These are phyloP conservation scores for Ahaetulla prasina DNA, from an alignment of 2,113 vertebrate species.

Conservation along the genomic window DNA sequence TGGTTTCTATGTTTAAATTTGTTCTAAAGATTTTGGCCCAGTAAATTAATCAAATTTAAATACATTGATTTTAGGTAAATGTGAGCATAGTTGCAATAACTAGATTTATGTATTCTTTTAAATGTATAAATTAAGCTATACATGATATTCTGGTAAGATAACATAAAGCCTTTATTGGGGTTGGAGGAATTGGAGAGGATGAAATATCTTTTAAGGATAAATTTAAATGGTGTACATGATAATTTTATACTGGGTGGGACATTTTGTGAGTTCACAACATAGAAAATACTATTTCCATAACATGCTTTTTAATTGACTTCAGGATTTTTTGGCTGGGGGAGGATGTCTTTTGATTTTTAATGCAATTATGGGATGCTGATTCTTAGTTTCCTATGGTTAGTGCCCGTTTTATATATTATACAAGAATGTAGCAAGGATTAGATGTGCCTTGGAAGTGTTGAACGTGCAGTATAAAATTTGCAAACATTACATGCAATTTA, in stretches of 20 bases:
- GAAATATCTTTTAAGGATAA: not conserved
- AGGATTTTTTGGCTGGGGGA: not conserved
- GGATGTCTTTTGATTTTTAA: not conserved
- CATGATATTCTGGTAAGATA: not conserved
- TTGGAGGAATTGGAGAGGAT: not conserved
- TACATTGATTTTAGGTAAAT: not conserved
- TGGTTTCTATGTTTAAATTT: not conserved
- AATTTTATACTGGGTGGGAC: not conserved
- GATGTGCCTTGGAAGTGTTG: not conserved
- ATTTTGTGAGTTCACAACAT: not conserved
- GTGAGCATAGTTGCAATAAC: not conserved
- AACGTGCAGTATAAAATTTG: not conserved
- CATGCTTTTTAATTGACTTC: not conserved
- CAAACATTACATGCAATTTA: conserved; percentile 24
- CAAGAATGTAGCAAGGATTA: not conserved
- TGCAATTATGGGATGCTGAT: conserved; percentile 4
- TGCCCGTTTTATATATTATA: not conserved
- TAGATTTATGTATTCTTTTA: not conserved
- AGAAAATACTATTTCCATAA: not conserved
- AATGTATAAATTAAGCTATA: not conserved
- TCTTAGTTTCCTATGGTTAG: not conserved
- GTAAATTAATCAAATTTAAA: not conserved
- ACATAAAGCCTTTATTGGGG: not conserved
- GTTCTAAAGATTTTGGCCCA: not conserved
- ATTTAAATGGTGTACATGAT: not conserved